Base-by-base conservation (phyloP, 1,140 invertebrate species). In the Tetramorium alpestre region DNA sequence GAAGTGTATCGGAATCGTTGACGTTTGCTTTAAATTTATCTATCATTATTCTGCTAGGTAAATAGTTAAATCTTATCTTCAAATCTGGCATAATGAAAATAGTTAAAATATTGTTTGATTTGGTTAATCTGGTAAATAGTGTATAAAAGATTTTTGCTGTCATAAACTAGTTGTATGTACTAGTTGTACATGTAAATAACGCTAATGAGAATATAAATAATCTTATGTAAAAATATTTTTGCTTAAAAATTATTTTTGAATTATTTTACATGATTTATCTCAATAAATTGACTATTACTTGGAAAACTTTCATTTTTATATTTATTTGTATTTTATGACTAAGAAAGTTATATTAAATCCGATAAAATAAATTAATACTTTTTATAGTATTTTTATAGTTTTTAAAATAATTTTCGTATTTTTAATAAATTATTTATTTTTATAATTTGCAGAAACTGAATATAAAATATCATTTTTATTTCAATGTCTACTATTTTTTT, bases 21-120 rank as follows among this genome's bases (percentile, higher is more conserved):
- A 56, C 7, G 33, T 64, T 64, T 38, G 4, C 3, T 28, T 69
- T 33, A 28, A 41, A 69, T 67, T 41, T 81, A 70, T 73, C 16
- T 73, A 73, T 54, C 1, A 18, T 33, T 25, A 75, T 75, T 60
- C 44, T 62, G 25, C 58, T 49, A n/a, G 28, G 80, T 84, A 73
- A 84, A 73, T 75, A 60, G 22, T 84, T 62, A 75, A 33, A 75
- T 75, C 56, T 84, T 75, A 84, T 58, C 41, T 58, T 33, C 41
- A 22, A 72, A 69, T 49, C 6, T 7, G 1, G 6, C 7, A 0
- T 6, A 82, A 60, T 60, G 7, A 73, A 49, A 51, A 56, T 25
- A 56, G 13, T 0, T 38, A 22, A 58, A 60, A 54, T 28, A 81
- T 22, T n/a, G 11, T 72, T 47, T 47, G 5, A 7, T 58, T 0